Evolutionary conservation across 2,113 vertebrate genomes (phyloP).

Genomic region (Colius striatus): DNA sequence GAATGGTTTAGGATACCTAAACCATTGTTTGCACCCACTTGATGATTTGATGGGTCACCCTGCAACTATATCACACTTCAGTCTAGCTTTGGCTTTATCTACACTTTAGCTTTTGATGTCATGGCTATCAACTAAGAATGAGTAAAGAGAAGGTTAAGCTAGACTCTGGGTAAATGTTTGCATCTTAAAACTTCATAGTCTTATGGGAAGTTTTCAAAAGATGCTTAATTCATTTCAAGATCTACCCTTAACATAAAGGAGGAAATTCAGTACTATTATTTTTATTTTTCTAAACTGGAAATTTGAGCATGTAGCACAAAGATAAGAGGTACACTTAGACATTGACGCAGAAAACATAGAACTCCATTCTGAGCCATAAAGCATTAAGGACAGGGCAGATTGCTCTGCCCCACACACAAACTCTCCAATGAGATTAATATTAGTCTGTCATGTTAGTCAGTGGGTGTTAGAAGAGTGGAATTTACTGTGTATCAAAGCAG

Average conservation of each 20-base stretch:
- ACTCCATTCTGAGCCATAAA: not conserved
- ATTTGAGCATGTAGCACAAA: not conserved
- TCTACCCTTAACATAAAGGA: not conserved
- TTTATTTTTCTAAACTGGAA: not conserved
- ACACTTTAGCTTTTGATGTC: not conserved
- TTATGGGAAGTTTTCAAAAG: constrained; percentile 3
- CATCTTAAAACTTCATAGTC: not conserved
- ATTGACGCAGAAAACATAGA: not conserved
- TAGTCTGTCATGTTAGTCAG: not conserved
- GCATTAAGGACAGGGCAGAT: not conserved
- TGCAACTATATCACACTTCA: not conserved
- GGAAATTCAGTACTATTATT: not conserved
- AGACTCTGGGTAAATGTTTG: not conserved
- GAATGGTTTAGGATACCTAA: not conserved
- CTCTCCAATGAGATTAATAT: not conserved
- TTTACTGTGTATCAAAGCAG: accelerated
- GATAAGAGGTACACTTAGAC: not conserved
- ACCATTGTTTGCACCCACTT: not conserved
- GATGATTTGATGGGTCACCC: not conserved
- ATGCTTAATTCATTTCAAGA: not conserved
- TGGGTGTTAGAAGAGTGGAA: not conserved
- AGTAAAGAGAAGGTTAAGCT: not conserved
- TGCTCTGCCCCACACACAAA: not conserved
- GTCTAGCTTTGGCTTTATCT: not conserved
- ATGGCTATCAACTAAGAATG: not conserved